Percentiles rank a stretch among this genome's conserved stretches.
Evolutionary conservation across 2,888 invertebrate species (phyloP).

Genomic region (Drosophila tripunctata): DNA sequence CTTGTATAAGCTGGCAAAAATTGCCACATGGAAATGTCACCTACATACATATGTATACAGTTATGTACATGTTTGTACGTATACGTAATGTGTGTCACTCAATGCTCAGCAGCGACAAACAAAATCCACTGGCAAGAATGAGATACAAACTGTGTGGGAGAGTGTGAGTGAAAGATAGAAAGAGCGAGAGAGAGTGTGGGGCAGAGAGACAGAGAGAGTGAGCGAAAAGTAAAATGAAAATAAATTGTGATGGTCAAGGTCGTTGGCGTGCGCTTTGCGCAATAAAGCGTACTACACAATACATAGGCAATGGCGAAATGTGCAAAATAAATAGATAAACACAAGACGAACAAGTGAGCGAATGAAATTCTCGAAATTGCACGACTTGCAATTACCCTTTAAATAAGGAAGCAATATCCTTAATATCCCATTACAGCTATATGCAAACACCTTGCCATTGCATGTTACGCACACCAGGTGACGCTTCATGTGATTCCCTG

Average conservation of each 20-base stretch:
- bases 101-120: conserved; percentile 13
- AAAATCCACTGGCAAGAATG: neutral
- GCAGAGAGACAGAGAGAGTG: conserved; percentile 21
- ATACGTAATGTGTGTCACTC: conserved; percentile 25
- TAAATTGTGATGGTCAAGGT: conserved; percentile 82
- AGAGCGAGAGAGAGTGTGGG: neutral
- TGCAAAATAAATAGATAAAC: conserved; percentile 51
- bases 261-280: conserved; percentile 78
- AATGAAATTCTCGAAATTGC: neutral
- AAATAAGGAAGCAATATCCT: neutral
- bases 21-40: conserved; percentile 25
- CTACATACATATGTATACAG: neutral
- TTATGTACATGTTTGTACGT: neutral
- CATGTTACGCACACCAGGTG: neutral
- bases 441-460: neutral
- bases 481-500: neutral
- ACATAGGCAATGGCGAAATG: conserved; percentile 35
- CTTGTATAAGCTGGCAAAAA: conserved; percentile 20
- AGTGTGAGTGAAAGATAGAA: neutral
- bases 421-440: neutral
- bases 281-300: conserved; percentile 50
- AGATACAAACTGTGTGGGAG: neutral
- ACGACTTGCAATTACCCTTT: neutral
- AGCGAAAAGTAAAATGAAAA: conserved; percentile 73
- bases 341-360: conserved; percentile 13